These are phyloP conservation scores for Thereva nobilitata DNA, from an alignment of 2,888 invertebrate species.

Conservation along the genomic window DNA sequence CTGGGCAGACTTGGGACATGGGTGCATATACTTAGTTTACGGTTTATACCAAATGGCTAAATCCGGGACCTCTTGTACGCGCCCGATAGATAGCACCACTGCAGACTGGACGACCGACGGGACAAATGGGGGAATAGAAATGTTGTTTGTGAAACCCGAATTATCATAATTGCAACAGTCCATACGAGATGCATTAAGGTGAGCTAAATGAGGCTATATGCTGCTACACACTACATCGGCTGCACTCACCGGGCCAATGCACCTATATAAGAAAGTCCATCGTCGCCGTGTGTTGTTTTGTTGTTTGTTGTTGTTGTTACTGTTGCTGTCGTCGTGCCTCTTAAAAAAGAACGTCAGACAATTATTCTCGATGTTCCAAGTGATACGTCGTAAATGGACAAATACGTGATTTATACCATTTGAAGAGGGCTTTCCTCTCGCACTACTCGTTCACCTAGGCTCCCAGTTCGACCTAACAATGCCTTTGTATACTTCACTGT, in stretches of 20 bases:
- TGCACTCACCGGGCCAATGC: neutral
- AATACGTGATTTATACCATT: slow-evolving; percentile 36
- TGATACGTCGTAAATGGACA: slow-evolving; percentile 34
- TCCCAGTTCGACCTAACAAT: slow-evolving; percentile 3
- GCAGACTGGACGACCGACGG: neutral
- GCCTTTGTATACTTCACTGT: slow-evolving; percentile 10
- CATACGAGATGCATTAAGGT: slow-evolving; percentile 22
- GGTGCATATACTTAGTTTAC: too few species aligned
- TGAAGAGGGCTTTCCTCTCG: slow-evolving; percentile 27
- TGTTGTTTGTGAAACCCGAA: slow-evolving; percentile 13
- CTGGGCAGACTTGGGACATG: too few species aligned
- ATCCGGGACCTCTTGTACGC: neutral
- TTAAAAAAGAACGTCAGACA: slow-evolving; percentile 25
- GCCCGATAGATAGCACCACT: neutral
- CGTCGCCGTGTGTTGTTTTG: too few species aligned
- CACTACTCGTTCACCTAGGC: neutral
- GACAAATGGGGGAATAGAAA: slow-evolving; percentile 26
- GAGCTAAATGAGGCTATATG: slow-evolving; percentile 26
- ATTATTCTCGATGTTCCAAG: slow-evolving; percentile 29
- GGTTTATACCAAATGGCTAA: neutral
- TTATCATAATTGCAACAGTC: slow-evolving; percentile 30
- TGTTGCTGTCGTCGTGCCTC: slow-evolving; percentile 11
- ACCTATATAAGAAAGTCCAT: too few species aligned
- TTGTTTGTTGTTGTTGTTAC: neutral
- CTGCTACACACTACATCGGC: neutral